phyloP scores from a whole-genome alignment of 2,113 vertebrate species.

The Eidolon helvum region DNA sequence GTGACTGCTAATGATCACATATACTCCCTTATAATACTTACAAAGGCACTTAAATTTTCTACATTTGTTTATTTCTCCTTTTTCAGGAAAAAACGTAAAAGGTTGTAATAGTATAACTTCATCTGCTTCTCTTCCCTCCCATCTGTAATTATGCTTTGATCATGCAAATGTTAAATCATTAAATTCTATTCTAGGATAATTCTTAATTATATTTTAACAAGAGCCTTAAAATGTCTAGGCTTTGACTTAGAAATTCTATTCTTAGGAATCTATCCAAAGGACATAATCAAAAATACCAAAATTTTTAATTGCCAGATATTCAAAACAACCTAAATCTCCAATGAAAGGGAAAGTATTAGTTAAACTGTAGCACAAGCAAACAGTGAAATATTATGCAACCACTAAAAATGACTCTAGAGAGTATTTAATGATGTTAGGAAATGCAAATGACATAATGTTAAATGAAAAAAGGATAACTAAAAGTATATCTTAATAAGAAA shows the following conservation, averaged over 20 bases:
- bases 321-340: background rate
- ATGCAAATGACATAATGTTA: background rate
- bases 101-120: background rate
- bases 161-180: background rate
- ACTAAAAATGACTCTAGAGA: background rate
- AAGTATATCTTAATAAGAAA: background rate
- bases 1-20: background rate
- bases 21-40: background rate
- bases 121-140: background rate
- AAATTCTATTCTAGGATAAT: background rate
- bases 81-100: background rate
- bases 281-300: background rate
- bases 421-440: background rate
- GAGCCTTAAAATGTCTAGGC: background rate
- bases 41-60: background rate
- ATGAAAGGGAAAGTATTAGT: background rate
- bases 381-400: background rate
- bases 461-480: background rate
- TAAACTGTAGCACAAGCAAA: background rate
- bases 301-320: background rate
- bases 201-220: constrained; percentile 14
- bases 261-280: background rate
- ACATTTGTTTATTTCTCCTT: background rate
- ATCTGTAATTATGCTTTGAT: background rate
- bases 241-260: constrained; percentile 28